Evolutionary conservation across 1,140 invertebrate species (phyloP).

Genomic region (Drosophila tsacasi): DNA sequence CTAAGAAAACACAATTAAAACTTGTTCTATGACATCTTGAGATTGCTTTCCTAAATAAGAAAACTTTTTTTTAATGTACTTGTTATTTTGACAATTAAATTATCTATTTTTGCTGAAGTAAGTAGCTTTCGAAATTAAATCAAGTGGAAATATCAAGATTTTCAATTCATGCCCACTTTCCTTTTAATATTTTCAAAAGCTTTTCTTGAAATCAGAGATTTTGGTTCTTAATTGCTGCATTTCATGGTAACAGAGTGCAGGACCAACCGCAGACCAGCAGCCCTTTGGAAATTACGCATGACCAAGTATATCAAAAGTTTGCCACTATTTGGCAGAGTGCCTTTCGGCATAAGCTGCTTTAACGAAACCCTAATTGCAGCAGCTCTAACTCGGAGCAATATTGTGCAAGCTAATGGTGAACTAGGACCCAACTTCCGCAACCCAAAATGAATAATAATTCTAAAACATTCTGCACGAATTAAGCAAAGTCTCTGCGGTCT

Average conservation of each 20-base stretch:
- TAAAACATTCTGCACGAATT: constrained; percentile 25
- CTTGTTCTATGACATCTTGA: not conserved
- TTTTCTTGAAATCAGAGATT: not conserved
- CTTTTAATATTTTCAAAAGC: not conserved
- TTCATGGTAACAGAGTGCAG: not conserved
- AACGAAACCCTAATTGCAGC: not conserved
- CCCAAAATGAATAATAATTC: constrained; percentile 33
- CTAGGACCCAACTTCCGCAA: constrained; percentile 3
- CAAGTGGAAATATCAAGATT: not conserved
- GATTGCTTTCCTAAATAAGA: not conserved
- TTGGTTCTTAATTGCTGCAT: not conserved
- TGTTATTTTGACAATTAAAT: not conserved
- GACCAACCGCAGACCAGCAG: not conserved
- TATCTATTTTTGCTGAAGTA: not conserved
- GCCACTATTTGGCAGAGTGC: constrained; percentile 4
- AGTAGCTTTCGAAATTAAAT: not conserved
- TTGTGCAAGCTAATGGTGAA: constrained; percentile 6
- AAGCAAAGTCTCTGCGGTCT: constrained; percentile 34
- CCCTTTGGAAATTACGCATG: not conserved
- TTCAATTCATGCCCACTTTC: not conserved
- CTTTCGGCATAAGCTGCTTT: constrained; percentile 5
- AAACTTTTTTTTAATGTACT: not conserved
- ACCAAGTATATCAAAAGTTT: constrained; percentile 2
- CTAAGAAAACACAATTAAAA: constrained; percentile 6
- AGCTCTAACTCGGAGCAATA: constrained; percentile 3